A percentile compares a stretch with the other conserved stretches of the same genome.
Conservation (phyloP, 2,888 invertebrate genomes). For the Nesidiocoris tenuis region DNA sequence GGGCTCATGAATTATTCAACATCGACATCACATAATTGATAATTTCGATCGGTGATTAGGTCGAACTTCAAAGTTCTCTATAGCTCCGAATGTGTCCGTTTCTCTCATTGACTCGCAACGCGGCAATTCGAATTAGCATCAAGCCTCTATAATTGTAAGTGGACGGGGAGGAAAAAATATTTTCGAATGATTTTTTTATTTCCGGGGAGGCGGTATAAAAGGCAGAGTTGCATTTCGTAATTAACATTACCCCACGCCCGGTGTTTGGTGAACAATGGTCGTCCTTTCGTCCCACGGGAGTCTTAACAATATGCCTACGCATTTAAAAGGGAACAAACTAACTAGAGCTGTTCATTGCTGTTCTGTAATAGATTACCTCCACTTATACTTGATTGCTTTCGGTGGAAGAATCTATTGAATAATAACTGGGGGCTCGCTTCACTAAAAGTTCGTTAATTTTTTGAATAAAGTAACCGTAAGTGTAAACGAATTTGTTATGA, state of each 20-base stretch:
- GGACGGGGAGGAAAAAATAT: conserved; percentile 4
- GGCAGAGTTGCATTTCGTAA: conserved; percentile 26
- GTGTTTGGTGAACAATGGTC: conserved; percentile 18
- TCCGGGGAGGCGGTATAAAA: no score
- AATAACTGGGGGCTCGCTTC: no score
- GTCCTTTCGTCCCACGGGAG: conserved; percentile 12
- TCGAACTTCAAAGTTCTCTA: neutral
- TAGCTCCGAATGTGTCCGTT: neutral
- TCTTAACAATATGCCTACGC: conserved; percentile 37
- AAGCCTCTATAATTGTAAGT: conserved; percentile 16
- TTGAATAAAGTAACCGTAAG: no score
- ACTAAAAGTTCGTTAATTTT: no score
- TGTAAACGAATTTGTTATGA: no score
- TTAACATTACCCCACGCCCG: conserved; percentile 34
- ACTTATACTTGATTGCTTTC: no score
- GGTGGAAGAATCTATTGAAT: no score
- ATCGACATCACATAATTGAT: conserved; percentile 26
- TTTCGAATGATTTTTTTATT: conserved; percentile 20
- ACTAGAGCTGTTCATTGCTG: no score
- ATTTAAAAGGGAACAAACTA: conserved; percentile 13
- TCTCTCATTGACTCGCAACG: conserved; percentile 20
- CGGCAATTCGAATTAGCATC: conserved; percentile 21
- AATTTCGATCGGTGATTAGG: conserved; percentile 23
- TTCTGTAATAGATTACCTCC: no score
- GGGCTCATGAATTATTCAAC: conserved; percentile 21